These are phyloP conservation scores for Cygnus olor DNA, from an alignment of 2,797 vertebrate genomes.

Conservation along the genomic window DNA sequence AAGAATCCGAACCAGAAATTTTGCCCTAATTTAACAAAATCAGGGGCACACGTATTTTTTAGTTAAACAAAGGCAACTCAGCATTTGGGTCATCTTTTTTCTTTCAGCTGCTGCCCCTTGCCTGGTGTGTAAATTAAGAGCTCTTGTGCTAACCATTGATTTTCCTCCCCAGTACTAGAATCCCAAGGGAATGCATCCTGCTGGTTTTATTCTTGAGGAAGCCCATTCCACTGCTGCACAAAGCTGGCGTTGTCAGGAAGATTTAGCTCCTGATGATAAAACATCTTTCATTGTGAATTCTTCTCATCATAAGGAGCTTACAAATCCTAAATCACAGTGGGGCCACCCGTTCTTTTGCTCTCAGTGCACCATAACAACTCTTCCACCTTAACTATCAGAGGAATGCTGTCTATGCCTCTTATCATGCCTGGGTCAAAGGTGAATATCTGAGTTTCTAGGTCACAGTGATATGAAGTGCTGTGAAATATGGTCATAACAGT, in stretches of 20 bases:
- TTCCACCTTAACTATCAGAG: constrained; percentile 60
- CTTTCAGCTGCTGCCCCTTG: constrained; percentile 1
- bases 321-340: constrained; percentile 55
- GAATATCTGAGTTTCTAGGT: constrained; percentile 48
- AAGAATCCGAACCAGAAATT: not conserved
- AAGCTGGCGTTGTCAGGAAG: constrained; percentile 48
- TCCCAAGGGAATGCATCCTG: constrained; percentile 25
- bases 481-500: constrained; percentile 53
- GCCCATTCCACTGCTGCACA: constrained; percentile 7
- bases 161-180: constrained; percentile 8
- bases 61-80: constrained; percentile 25
- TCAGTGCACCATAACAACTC: constrained; percentile 38
- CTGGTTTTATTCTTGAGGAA: constrained; percentile 53
- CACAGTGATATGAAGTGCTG: constrained; percentile 37
- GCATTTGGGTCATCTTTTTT: constrained; percentile 22
- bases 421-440: constrained; percentile 56
- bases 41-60: not conserved
- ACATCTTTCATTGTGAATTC: constrained; percentile 50
- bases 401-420: constrained; percentile 65
- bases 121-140: constrained; percentile 23
- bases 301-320: constrained; percentile 69
- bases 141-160: constrained; percentile 32
- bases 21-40: not conserved
- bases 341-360: constrained; percentile 44
- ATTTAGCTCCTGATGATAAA: constrained; percentile 46